phyloP scores from a whole-genome alignment of 1,140 invertebrate species.

The Meloidogyne floridensis region DNA sequence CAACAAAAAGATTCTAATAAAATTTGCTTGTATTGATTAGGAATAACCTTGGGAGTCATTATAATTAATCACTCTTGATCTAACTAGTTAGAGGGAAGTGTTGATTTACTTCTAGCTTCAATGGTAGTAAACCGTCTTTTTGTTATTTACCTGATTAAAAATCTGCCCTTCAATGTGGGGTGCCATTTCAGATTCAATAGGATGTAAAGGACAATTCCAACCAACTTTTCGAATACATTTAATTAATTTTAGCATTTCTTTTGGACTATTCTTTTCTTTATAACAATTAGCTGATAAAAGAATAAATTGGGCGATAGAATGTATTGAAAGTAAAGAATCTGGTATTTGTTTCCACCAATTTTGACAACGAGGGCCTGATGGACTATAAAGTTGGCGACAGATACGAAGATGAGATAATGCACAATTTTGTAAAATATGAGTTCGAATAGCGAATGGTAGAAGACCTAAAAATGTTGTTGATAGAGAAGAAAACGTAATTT shows the following conservation, averaged over 20 bases:
- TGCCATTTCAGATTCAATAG: slow-evolving; percentile 23
- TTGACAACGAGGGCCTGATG: neutral
- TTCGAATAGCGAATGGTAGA: neutral
- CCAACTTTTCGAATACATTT: slow-evolving; percentile 12
- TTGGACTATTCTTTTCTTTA: neutral
- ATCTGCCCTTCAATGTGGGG: slow-evolving; percentile 20
- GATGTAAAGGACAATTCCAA: slow-evolving; percentile 19
- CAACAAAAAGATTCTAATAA: no score
- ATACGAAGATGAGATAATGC: slow-evolving; percentile 15
- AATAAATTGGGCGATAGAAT: slow-evolving; percentile 24
- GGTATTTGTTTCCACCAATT: slow-evolving; percentile 18
- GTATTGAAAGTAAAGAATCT: slow-evolving; percentile 12
- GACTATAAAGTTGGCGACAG: slow-evolving; percentile 9
- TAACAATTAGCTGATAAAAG: slow-evolving; percentile 18
- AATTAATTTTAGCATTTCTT: slow-evolving; percentile 20
- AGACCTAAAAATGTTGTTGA: neutral
- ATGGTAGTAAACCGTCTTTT: no score
- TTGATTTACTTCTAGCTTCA: no score
- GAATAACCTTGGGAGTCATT: no score
- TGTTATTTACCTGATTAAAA: slow-evolving; percentile 18
- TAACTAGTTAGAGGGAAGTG: no score
- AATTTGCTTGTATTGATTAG: no score
- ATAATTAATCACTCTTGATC: no score
- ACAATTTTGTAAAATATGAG: slow-evolving; percentile 18
- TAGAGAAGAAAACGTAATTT: neutral